Percentiles rank a stretch among this genome's conserved stretches.
These are phyloP conservation scores for Polypedilum pembai DNA, from an alignment of 1,140 invertebrate genomes.

Conservation along the genomic window DNA sequence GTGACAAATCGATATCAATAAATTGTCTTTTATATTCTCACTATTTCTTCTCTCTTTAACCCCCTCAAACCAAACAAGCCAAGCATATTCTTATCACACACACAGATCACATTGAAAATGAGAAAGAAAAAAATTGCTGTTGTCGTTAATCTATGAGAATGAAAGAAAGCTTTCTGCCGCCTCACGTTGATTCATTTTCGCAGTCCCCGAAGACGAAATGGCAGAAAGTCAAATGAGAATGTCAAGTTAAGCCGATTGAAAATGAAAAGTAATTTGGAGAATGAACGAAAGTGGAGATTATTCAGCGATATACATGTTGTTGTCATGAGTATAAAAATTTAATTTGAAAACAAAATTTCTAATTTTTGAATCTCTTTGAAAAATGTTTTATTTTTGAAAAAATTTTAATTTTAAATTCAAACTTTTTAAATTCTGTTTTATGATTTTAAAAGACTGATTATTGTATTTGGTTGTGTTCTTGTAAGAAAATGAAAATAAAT, in stretches of 20 bases:
- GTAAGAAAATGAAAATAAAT: background rate
- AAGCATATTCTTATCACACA: conserved; percentile 5
- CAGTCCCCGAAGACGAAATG: background rate
- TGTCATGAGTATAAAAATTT: too few relatives aligned
- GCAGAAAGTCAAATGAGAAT: background rate
- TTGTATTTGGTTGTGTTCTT: background rate
- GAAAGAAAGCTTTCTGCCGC: background rate
- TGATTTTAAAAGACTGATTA: too few relatives aligned
- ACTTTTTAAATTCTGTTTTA: too few relatives aligned
- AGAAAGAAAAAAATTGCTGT: background rate
- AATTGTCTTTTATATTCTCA: conserved; percentile 19
- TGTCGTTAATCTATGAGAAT: background rate
- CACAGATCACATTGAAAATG: background rate
- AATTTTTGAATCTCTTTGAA: too few relatives aligned
- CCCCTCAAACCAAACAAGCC: background rate
- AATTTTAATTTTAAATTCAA: too few relatives aligned
- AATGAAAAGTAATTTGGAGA: conserved; percentile 2
- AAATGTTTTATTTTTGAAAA: too few relatives aligned
- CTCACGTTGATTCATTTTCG: background rate
- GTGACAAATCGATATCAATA: conserved; percentile 18
- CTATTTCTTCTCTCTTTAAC: background rate
- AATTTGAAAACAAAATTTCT: too few relatives aligned
- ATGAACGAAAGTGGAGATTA: background rate
- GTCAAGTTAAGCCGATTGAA: conserved; percentile 16
- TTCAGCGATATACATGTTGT: background rate